Evolutionary conservation across 1,140 invertebrate genomes (phyloP), one percentile per base, ranked within the genome.

Genomic region (Diabrotica undecimpunctata): DNA sequence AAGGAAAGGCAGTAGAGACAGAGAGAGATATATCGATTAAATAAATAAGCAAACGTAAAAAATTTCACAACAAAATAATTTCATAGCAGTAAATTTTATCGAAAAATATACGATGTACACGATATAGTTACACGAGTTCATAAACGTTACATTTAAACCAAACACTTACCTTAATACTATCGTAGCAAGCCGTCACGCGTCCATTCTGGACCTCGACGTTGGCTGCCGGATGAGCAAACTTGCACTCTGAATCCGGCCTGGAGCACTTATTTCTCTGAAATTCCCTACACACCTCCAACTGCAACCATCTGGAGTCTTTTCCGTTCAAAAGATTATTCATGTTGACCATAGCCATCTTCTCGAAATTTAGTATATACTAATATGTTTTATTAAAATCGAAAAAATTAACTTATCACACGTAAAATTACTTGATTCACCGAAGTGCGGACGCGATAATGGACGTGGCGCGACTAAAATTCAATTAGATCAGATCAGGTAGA

Each of bases 161-260:
- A 64, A 55, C 13, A 81, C 89, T 87, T 86, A 99, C 98, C 96
- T 99, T 99, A 82, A 99, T 99, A 82, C 95, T 98, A 86, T 99
- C 98, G 88, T 99, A 99, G 87, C 98, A 99, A 72, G 98, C 97
- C 70, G 96, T 99, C 75, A 99, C 98, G 77, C 97, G 88, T 81
- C 98, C 98, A 84, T 99, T 99, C 85, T 99, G 97, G 73, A 99
- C 95, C 85, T 99, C 98, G 73, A 99, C 97, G 83, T 98, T 97
- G 73, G 95, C 89, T 61, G 96, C 96, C 54, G 98, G 98, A 88
- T 99, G 98, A 69, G 97, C 98, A 82, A 99, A 99, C 86, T 99
- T 99, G 89, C 97, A 99, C 83, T 99, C 97, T 72, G 93, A 95
- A 85, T 99, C 97, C 46, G 95, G 92, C 75, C 98, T 89, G 71